Evolutionary conservation across 2,113 vertebrate genomes (phyloP).

Genomic region (Dicentrarchus labrax): DNA sequence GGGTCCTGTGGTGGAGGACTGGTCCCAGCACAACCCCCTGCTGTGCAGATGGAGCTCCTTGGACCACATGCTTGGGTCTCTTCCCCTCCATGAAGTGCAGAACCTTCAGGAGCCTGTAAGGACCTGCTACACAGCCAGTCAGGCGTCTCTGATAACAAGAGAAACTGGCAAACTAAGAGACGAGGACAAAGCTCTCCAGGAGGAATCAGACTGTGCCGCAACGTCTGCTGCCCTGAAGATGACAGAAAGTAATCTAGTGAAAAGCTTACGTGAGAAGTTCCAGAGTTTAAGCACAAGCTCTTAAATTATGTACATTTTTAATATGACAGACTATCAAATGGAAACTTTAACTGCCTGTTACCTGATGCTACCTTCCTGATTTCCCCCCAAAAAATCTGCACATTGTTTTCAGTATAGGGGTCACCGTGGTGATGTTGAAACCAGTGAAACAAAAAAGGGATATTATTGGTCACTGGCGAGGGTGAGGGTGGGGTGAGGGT

Average conservation of each 20-base stretch:
- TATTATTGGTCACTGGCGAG: constrained; percentile 27
- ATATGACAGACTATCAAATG: constrained; percentile 22
- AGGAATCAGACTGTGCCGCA: constrained; percentile 55
- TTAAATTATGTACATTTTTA: constrained; percentile 54
- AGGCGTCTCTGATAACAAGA: constrained; percentile 75
- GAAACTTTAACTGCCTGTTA: background rate
- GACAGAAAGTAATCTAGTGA: constrained; percentile 84
- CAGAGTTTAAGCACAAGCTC: constrained; percentile 89
- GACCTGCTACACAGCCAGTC: constrained; percentile 71
- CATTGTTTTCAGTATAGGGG: background rate
- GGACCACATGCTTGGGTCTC: constrained; percentile 71
- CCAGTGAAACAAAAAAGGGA: constrained; percentile 53
- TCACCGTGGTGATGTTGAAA: background rate
- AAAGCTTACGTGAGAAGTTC: constrained; percentile 93
- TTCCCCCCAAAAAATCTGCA: constrained; percentile 22
- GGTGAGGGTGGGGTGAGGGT: background rate
- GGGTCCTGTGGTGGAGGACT: constrained; percentile 43
- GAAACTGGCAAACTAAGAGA: constrained; percentile 52
- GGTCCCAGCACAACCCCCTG: constrained; percentile 45
- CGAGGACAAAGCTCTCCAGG: constrained; percentile 27
- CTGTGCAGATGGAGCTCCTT: constrained; percentile 81
- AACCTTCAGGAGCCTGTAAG: constrained; percentile 64
- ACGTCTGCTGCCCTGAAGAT: constrained; percentile 54
- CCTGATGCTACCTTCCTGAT: background rate
- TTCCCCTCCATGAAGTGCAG: constrained; percentile 70